phyloP scores from a whole-genome alignment of 1,140 invertebrate genomes.

The Hylyphantes graminicola region DNA sequence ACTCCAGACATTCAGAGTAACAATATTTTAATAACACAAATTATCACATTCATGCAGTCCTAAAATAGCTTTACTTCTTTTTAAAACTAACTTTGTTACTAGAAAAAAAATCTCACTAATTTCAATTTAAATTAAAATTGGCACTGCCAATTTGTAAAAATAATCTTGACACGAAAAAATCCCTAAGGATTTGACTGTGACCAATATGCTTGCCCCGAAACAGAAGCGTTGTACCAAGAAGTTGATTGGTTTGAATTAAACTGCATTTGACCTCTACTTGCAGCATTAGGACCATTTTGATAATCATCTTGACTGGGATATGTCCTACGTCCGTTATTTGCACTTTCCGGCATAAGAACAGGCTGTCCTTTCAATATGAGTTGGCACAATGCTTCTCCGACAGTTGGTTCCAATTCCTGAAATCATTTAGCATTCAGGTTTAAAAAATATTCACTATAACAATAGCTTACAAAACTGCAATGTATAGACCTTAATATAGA shows the following conservation, averaged over 20 bases:
- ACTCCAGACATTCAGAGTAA: too few relatives aligned
- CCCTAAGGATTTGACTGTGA: slow-evolving; percentile 36
- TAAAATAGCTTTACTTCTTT: too few relatives aligned
- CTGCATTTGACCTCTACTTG: slow-evolving; percentile 28
- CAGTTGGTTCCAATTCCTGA: slow-evolving; percentile 70
- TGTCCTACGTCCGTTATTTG: not conserved
- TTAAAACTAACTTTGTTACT: too few relatives aligned
- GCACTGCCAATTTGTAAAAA: too few relatives aligned
- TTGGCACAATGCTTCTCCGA: slow-evolving; percentile 69
- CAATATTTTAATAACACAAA: too few relatives aligned
- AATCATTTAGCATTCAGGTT: slow-evolving; percentile 32
- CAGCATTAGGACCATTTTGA: not conserved
- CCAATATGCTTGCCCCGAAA: slow-evolving; percentile 38
- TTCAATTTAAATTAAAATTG: too few relatives aligned
- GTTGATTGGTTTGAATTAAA: slow-evolving; percentile 22
- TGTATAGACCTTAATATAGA: not conserved
- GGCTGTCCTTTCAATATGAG: slow-evolving; percentile 61
- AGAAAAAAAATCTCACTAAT: too few relatives aligned
- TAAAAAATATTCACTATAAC: not conserved
- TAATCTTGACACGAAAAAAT: too few relatives aligned
- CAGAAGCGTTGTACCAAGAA: slow-evolving; percentile 3
- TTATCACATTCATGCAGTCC: too few relatives aligned
- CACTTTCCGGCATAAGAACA: slow-evolving; percentile 2
- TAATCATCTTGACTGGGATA: slow-evolving; percentile 20
- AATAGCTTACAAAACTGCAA: not conserved